Evolutionary conservation across 1,140 invertebrate genomes (phyloP).

Genomic region (Mamestra configurata): DNA sequence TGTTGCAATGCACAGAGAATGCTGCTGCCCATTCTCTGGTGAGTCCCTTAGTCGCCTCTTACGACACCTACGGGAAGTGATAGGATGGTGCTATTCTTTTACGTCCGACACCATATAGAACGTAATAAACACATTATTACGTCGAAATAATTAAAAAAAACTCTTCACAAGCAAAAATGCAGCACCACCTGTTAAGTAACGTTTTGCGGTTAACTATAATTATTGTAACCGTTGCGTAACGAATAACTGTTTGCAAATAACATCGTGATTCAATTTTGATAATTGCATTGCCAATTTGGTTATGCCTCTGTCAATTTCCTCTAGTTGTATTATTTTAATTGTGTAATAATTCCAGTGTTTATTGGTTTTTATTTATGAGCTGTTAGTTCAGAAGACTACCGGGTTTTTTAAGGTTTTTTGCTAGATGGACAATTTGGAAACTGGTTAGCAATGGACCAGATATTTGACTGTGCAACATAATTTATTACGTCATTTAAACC

Average conservation of each 20-base stretch:
- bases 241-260: conserved; percentile 10
- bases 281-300: conserved; percentile 19
- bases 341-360: background rate
- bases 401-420: conserved; percentile 19
- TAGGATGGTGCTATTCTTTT: no score
- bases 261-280: conserved; percentile 43
- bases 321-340: conserved; percentile 26
- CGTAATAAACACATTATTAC: no score
- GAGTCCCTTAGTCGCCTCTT: no score
- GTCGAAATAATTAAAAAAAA: no score
- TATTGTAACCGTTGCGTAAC: background rate
- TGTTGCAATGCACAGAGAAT: no score
- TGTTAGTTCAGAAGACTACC: conserved; percentile 8
- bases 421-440: background rate
- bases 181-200: background rate
- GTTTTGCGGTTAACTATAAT: background rate
- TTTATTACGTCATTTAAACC: conserved; percentile 12
- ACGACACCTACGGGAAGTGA: no score
- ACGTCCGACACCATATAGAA: no score
- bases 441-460: conserved; percentile 4
- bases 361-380: background rate
- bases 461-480: background rate
- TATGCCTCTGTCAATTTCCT: background rate
- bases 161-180: background rate
- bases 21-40: no score